A percentile compares a stretch with the other conserved stretches of the same genome.
phyloP scores from a whole-genome alignment of 2,888 invertebrate genomes.

The Drosophila mimetica region DNA sequence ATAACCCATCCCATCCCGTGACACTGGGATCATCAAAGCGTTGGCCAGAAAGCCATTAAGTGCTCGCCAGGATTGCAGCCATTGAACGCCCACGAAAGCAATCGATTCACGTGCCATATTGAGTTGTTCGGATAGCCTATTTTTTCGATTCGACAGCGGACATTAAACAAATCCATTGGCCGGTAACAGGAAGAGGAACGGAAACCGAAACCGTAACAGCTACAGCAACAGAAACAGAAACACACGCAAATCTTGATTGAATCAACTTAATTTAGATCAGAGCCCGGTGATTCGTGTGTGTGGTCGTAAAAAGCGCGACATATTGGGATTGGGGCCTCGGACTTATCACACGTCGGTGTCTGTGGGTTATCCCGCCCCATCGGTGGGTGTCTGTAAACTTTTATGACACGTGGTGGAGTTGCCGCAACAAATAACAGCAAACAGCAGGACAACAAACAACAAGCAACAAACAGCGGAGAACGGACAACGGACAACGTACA shows the following conservation, averaged over 20 bases:
- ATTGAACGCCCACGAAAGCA: slow-evolving; percentile 45
- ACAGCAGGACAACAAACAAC: slow-evolving; percentile 41
- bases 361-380: slow-evolving; percentile 12
- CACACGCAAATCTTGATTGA: slow-evolving; percentile 76
- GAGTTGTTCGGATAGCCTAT: slow-evolving; percentile 57
- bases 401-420: slow-evolving; percentile 72
- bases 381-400: slow-evolving; percentile 71
- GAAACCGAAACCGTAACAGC: slow-evolving; percentile 5
- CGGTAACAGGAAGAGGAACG: slow-evolving; percentile 28
- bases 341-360: slow-evolving; percentile 74
- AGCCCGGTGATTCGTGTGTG: slow-evolving; percentile 73
- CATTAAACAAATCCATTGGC: slow-evolving; percentile 77
- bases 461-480: slow-evolving; percentile 5
- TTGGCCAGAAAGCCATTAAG: slow-evolving; percentile 28
- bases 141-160: slow-evolving; percentile 33
- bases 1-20: slow-evolving; percentile 1
- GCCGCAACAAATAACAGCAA: slow-evolving; percentile 60
- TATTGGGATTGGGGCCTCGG: slow-evolving; percentile 62
- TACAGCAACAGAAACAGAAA: slow-evolving; percentile 26
- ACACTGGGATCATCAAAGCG: slow-evolving; percentile 22
- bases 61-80: slow-evolving; percentile 28
- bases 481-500: slow-evolving; percentile 10
- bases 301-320: slow-evolving; percentile 77
- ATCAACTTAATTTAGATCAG: slow-evolving; percentile 78
- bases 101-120: slow-evolving; percentile 74